Conservation (phyloP, 2,797 vertebrate genomes). For the Euthynnus affinis region DNA sequence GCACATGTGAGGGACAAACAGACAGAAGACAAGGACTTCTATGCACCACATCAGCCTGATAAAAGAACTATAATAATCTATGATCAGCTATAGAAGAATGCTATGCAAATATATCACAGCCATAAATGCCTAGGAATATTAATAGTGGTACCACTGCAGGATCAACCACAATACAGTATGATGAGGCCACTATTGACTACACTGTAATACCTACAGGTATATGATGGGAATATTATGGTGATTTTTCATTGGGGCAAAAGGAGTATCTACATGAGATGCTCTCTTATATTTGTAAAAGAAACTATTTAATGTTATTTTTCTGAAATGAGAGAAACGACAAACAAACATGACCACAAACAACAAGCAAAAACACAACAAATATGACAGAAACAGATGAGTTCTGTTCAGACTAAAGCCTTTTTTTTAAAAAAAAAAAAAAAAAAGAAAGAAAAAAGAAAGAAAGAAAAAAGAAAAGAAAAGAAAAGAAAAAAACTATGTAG, state of each 20-base stretch:
- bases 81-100: slow-evolving; percentile 26
- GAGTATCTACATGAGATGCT: slow-evolving; percentile 29
- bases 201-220: slow-evolving; percentile 46
- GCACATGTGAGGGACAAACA: slow-evolving; percentile 88
- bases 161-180: slow-evolving; percentile 34
- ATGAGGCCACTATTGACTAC: slow-evolving; percentile 50
- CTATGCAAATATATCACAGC: slow-evolving; percentile 36
- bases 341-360: slow-evolving; percentile 42
- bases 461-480: no score
- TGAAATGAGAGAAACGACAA: slow-evolving; percentile 25
- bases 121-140: slow-evolving; percentile 34
- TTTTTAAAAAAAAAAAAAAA: no score
- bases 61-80: slow-evolving; percentile 9
- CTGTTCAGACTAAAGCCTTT: slow-evolving; percentile 46
- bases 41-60: slow-evolving; percentile 19
- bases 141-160: slow-evolving; percentile 44
- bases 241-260: slow-evolving; percentile 8
- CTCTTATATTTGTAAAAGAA: slow-evolving; percentile 32
- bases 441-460: no score
- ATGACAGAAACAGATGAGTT: slow-evolving; percentile 55
- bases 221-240: slow-evolving; percentile 38
- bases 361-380: slow-evolving; percentile 32
- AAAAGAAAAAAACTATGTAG: slow-evolving; percentile 74
- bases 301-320: slow-evolving; percentile 63
- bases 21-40: slow-evolving; percentile 31